Percentiles rank a stretch among this genome's conserved stretches.
Conservation (phyloP, 1,140 invertebrate species). For the Alviniconcha marisindica region DNA sequence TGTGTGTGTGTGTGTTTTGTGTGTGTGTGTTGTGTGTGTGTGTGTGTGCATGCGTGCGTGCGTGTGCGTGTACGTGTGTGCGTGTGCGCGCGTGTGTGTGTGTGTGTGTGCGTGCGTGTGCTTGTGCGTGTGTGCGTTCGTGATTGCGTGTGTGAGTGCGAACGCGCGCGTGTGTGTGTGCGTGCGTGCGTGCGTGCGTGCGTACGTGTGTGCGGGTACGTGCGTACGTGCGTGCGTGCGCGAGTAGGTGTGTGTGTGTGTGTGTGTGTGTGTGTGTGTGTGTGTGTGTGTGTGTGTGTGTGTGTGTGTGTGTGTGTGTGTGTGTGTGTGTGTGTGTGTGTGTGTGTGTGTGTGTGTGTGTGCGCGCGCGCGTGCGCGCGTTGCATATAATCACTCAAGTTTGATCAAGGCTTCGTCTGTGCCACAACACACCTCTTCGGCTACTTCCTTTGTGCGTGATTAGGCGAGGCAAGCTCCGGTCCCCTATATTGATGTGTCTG, state of each 20-base stretch:
- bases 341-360: conserved; percentile 10
- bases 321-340: neutral
- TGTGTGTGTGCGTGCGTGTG: neutral
- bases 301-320: neutral
- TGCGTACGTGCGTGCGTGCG: neutral
- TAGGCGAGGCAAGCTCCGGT: too few species aligned
- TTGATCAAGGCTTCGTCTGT: too few species aligned
- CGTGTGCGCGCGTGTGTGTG: too few species aligned
- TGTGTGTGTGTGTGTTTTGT: too few species aligned
- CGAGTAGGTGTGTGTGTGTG: neutral
- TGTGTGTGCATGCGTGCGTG: too few species aligned
- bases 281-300: conserved; percentile 12
- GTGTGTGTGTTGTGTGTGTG: too few species aligned
- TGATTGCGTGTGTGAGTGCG: neutral
- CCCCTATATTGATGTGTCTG: too few species aligned
- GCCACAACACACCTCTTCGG: too few species aligned
- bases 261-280: neutral
- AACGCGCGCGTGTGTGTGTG: neutral
- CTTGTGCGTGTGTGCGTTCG: neutral
- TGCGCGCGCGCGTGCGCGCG: neutral
- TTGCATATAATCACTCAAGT: too few species aligned
- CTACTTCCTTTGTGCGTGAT: too few species aligned
- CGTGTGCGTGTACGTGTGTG: too few species aligned
- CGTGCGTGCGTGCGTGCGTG: neutral
- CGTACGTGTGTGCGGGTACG: neutral